Evolutionary conservation across 2,888 invertebrate species (phyloP).

Genomic region (Octonoba sinensis): DNA sequence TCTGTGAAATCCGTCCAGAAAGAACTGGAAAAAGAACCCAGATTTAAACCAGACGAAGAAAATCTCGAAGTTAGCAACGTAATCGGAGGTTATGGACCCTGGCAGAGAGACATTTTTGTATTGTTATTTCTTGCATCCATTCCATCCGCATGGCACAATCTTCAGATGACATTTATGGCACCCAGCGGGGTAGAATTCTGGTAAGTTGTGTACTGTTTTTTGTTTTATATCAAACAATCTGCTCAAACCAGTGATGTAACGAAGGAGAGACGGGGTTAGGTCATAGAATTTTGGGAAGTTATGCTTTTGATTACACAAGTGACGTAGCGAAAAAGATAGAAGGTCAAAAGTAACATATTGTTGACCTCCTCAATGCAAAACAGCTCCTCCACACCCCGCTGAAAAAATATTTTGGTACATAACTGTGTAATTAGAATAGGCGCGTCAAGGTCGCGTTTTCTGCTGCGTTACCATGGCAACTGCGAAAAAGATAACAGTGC

Average conservation of each 20-base stretch:
- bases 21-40: neutral
- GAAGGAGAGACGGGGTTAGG: no score
- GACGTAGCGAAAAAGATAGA: no score
- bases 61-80: conserved; percentile 43
- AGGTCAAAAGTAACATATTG: no score
- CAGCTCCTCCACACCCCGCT: no score
- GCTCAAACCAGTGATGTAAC: neutral
- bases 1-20: conserved; percentile 30
- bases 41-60: conserved; percentile 30
- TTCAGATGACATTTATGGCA: conserved; percentile 82
- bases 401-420: no score
- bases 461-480: no score
- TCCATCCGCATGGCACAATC: conserved; percentile 86
- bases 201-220: conserved; percentile 73
- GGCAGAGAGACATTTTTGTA: conserved; percentile 55
- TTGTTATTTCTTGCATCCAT: conserved; percentile 70
- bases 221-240: neutral
- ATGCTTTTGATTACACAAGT: no score
- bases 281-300: no score
- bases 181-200: conserved; percentile 78
- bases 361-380: no score
- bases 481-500: no score
- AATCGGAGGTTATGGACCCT: conserved; percentile 57
- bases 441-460: no score
- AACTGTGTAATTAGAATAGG: no score